Percentiles rank a stretch among this genome's conserved stretches.
These are phyloP conservation scores for Eclectus roratus DNA, from an alignment of 2,113 vertebrate species.

Conservation along the genomic window DNA sequence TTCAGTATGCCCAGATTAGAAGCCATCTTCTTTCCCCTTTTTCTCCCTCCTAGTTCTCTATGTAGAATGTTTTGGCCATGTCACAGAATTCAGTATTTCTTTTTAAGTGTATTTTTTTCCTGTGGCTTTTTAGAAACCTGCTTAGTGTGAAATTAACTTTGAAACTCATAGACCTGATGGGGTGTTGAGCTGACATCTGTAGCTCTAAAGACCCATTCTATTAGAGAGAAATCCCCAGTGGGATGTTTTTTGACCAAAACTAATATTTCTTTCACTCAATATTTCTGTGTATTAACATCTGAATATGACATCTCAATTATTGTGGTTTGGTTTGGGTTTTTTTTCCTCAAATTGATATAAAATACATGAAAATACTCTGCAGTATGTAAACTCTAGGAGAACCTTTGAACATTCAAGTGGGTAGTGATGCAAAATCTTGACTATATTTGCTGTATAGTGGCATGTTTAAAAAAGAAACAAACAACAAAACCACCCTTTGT, in stretches of 20 bases:
- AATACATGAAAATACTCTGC: background rate
- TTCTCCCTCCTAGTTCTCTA: background rate
- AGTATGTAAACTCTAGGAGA: background rate
- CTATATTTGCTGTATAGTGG: background rate
- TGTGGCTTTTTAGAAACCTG: background rate
- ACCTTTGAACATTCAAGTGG: background rate
- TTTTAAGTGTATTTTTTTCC: background rate
- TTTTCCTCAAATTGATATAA: background rate
- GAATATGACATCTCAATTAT: rapidly evolving
- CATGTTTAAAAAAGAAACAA: background rate
- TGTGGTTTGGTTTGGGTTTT: background rate
- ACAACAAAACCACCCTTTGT: background rate
- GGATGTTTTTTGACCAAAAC: background rate
- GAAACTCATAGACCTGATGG: background rate
- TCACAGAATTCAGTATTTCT: background rate
- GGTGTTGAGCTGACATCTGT: background rate
- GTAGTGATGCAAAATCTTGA: background rate
- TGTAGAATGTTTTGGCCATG: background rate
- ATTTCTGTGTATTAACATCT: background rate
- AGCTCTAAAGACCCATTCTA: background rate
- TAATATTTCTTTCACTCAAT: background rate
- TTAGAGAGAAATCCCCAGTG: background rate
- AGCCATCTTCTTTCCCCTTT: background rate
- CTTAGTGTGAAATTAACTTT: background rate
- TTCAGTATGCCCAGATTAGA: background rate